Conservation (phyloP, 2,113 vertebrate genomes). For the Lagopus muta region DNA sequence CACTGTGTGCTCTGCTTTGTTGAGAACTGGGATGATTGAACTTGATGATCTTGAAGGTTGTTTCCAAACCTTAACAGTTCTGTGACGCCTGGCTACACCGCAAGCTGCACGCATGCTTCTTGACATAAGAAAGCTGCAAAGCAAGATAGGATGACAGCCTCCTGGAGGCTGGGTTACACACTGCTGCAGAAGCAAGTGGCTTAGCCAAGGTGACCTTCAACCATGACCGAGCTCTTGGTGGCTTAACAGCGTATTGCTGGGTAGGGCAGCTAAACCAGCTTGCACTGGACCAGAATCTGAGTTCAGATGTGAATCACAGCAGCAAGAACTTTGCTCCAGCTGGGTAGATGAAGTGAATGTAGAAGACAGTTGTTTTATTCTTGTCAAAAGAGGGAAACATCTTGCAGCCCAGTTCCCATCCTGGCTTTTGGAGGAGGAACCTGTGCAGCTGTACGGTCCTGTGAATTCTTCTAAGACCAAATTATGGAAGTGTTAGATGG, state of each 20-base stretch:
- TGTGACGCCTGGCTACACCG: background rate
- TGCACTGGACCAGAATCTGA: background rate
- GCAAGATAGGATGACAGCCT: background rate
- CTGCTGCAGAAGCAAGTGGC: background rate
- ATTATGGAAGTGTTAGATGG: background rate
- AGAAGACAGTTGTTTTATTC: background rate
- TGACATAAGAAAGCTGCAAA: background rate
- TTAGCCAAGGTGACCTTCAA: background rate
- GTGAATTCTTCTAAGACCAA: background rate
- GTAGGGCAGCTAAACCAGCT: background rate
- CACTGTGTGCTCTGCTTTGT: background rate
- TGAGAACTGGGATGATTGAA: background rate
- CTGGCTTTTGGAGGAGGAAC: background rate
- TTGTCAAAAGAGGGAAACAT: background rate
- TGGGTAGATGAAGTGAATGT: background rate
- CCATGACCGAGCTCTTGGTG: background rate
- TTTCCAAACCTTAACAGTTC: background rate
- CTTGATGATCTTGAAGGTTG: background rate
- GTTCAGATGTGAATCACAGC: background rate
- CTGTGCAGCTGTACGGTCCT: background rate
- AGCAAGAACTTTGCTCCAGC: background rate
- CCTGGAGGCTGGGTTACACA: background rate
- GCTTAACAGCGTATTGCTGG: background rate
- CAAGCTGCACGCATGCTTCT: background rate
- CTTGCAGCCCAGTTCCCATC: background rate